Conservation (phyloP, 2,888 invertebrate species). For the Cistogaster globosa region DNA sequence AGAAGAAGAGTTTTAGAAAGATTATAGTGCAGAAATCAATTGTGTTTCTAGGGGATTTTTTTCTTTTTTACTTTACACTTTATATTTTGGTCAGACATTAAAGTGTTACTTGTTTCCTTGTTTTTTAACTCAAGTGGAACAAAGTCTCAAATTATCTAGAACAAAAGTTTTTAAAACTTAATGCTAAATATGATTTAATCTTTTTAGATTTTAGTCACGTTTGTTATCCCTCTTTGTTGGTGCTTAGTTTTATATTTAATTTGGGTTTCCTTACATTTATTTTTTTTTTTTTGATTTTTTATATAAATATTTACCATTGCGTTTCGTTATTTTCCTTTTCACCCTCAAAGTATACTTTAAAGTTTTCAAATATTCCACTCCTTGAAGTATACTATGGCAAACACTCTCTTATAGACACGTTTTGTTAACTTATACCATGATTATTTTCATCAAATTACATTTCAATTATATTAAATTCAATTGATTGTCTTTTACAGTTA, state of each 20-base stretch:
- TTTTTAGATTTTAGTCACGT: neutral
- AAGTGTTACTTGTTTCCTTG: no score
- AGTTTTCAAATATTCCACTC: constrained; percentile 45
- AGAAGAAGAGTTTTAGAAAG: neutral
- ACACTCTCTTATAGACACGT: neutral
- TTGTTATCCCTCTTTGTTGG: neutral
- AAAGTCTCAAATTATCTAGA: neutral
- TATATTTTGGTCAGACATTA: neutral
- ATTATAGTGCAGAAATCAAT: constrained; percentile 3
- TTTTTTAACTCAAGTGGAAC: no score
- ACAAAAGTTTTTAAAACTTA: no score
- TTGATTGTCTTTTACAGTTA: constrained; percentile 55
- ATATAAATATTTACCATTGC: neutral
- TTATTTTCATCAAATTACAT: constrained; percentile 66
- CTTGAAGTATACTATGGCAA: constrained; percentile 39
- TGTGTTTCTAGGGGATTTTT: neutral
- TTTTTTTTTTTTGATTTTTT: neutral
- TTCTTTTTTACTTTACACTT: neutral
- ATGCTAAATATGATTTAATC: neutral
- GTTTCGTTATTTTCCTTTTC: neutral
- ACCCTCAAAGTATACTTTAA: constrained; percentile 26
- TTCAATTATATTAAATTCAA: constrained; percentile 67
- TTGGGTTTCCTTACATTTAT: neutral
- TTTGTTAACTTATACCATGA: constrained; percentile 43
- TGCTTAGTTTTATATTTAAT: neutral